Percentiles rank a stretch among this genome's conserved stretches.
phyloP scores from a whole-genome alignment of 30 jellyfish, hydroid and myxozoan genomes.

The Turritopsis rubra region DNA sequence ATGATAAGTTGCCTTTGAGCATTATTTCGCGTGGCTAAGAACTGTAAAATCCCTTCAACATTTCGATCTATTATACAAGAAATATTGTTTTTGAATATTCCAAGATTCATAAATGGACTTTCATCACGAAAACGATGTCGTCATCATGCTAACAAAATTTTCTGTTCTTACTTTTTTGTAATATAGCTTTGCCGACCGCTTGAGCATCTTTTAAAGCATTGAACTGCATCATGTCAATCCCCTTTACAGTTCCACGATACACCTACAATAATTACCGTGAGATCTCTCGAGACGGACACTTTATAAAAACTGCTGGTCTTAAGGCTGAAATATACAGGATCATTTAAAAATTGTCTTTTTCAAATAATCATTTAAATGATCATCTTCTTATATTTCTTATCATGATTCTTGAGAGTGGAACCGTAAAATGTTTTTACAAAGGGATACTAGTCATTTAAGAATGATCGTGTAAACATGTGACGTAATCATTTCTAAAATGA shows the following conservation, averaged over 20 bases:
- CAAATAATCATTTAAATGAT: no score
- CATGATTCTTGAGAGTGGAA: no score
- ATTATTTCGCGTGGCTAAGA: constrained; percentile 79
- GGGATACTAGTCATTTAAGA: no score
- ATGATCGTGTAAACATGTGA: no score
- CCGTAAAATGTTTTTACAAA: no score
- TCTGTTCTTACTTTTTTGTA: constrained; percentile 68
- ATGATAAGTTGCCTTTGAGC: constrained; percentile 89
- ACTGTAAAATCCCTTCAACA: constrained; percentile 81
- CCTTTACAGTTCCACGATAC: constrained; percentile 82
- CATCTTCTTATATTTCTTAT: no score
- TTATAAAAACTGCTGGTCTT: no score
- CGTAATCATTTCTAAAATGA: no score
- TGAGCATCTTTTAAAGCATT: constrained; percentile 98
- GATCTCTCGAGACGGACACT: neutral
- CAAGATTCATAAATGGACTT: neutral
- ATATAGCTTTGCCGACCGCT: constrained; percentile 90
- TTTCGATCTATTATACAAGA: constrained; percentile 53
- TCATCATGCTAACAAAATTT: neutral
- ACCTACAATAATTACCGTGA: neutral
- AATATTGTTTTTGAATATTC: neutral
- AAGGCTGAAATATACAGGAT: no score
- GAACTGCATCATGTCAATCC: constrained; percentile 85
- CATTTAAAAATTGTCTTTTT: no score
- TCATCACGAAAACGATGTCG: no score